A percentile compares a stretch with the other conserved stretches of the same genome.
Evolutionary conservation across 2,888 invertebrate species (phyloP).

Genomic region (Teleogryllus oceanicus): DNA sequence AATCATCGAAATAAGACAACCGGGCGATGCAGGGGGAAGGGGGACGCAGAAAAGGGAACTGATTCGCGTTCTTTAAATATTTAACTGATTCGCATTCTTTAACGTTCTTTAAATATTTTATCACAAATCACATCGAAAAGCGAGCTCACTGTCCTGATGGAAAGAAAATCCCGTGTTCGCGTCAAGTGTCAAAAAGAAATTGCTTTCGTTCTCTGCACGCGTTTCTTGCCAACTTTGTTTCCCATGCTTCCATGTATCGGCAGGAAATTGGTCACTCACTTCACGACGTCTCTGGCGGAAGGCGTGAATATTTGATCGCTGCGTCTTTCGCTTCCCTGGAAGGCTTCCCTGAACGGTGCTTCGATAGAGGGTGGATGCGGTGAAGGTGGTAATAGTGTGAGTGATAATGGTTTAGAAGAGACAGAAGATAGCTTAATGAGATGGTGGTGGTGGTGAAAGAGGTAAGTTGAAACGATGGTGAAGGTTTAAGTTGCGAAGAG

Average conservation of each 20-base stretch:
- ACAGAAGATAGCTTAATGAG: too few species aligned
- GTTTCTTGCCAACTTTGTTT: neutral
- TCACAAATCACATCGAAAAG: slow-evolving; percentile 1
- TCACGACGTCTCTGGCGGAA: neutral
- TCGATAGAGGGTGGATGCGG: too few species aligned
- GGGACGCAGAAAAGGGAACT: neutral
- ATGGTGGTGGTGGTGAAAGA: too few species aligned
- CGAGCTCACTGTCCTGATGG: neutral
- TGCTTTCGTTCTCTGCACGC: neutral
- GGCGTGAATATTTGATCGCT: slow-evolving; percentile 11
- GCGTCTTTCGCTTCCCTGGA: neutral
- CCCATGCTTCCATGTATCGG: neutral
- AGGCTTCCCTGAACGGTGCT: neutral
- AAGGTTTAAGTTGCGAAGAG: too few species aligned
- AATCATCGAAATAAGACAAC: slow-evolving; percentile 1
- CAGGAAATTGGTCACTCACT: neutral
- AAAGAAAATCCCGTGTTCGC: slow-evolving; percentile 5
- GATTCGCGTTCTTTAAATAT: slow-evolving; percentile 18
- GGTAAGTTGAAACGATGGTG: too few species aligned
- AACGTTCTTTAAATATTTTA: slow-evolving; percentile 18
- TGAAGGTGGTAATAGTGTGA: too few species aligned
- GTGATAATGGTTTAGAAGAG: too few species aligned
- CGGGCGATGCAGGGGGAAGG: neutral
- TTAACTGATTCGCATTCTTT: slow-evolving; percentile 2
- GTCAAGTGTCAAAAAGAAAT: slow-evolving; percentile 1